Conservation (phyloP, 2,797 vertebrate species). For the Apogon talboti region DNA sequence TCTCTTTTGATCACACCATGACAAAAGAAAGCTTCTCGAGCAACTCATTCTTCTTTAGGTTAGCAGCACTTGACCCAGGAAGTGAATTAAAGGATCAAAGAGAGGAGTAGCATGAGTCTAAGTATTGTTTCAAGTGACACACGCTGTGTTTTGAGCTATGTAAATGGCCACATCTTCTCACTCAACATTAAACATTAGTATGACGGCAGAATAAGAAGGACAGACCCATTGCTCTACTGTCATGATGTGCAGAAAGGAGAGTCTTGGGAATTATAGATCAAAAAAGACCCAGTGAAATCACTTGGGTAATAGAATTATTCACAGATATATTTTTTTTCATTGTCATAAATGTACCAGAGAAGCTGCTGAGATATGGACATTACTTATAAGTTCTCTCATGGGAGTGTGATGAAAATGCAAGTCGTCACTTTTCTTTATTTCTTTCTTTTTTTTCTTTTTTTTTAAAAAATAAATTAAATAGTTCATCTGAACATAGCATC, state of each 20-base stretch:
- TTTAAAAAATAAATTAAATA: constrained; percentile 17
- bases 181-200: neutral
- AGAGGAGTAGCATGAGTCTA: constrained; percentile 2
- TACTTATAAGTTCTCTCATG: constrained; percentile 10
- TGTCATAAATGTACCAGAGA: constrained; percentile 5
- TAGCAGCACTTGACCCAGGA: constrained; percentile 52
- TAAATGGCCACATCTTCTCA: constrained; percentile 1
- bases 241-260: constrained; percentile 9
- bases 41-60: constrained; percentile 28
- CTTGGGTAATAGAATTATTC: constrained; percentile 28
- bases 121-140: constrained; percentile 27
- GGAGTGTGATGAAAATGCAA: constrained; percentile 6
- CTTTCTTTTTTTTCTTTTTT: neutral
- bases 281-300: constrained; percentile 19
- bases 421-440: constrained; percentile 3
- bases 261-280: constrained; percentile 25
- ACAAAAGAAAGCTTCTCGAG: constrained; percentile 36
- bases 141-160: constrained; percentile 41
- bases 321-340: constrained; percentile 22
- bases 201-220: constrained; percentile 24
- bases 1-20: constrained; percentile 53
- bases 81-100: constrained; percentile 60
- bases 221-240: constrained; percentile 1
- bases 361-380: constrained; percentile 12
- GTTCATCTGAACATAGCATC: constrained; percentile 1